Evolutionary conservation across 2,113 vertebrate species (phyloP), one percentile per base, ranked within the genome.

Genomic region (Colossoma macropomum): DNA sequence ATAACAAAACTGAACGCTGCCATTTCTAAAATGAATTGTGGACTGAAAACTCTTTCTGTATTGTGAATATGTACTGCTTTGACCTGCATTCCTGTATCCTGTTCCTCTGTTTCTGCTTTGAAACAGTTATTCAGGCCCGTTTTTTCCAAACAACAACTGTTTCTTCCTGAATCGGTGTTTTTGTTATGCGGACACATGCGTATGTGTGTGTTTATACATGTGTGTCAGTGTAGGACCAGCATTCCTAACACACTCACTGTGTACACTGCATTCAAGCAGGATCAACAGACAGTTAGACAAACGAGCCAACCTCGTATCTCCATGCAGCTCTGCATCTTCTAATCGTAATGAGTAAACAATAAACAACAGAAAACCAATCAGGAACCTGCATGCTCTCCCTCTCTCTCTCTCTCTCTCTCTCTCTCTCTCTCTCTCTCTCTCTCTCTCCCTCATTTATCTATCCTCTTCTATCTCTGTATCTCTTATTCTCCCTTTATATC

Each of bases 401-500:
- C 41, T 54, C 66, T 45, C 4, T 69, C 48, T 79, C 3, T 54
- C 45, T 41, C 77, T 79, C 62, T 79, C 28, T 54, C 63, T 66
- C 32, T 28, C 21, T 23, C 23, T 52, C 17, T 52, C 50, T 52
- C 50, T 19, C 50, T 52, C 17, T 15, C 7, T 59, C 23, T 59
- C 6, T 59, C 23, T 23, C 23, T 59, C 23, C 9, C n/a, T 52
- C 2, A 2, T 11, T 9, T 30, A 45, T 52, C 27, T n/a, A n/a
- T n/a, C n/a, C 30, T 28, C 50, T 13, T 63, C 23, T 52, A 54
- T 62, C 11, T 45, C 32, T 48, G 52, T 80, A 28, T 70, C 50
- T 59, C 77, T 69, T 21, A 19, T 13, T 56, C 28, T 32, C 8
- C 65, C 10, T 25, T 38, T 54, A 52, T 45, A 1, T 69, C 48